These are phyloP conservation scores for Coregonus sp. DNA, from an alignment of 2,797 vertebrate genomes.

Conservation along the genomic window DNA sequence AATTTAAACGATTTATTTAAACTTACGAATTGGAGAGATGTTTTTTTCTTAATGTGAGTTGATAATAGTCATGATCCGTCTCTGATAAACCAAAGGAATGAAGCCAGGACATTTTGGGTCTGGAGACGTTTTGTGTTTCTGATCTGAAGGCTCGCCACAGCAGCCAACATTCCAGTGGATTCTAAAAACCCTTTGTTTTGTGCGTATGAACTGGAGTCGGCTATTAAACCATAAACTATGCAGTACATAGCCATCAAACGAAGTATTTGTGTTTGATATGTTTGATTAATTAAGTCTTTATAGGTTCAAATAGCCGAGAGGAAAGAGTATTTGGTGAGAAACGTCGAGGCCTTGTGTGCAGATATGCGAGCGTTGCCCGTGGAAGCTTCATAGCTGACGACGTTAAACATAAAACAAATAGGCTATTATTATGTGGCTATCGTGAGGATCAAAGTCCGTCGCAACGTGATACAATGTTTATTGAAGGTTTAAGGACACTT, in stretches of 20 bases:
- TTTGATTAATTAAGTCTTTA: constrained; percentile 48
- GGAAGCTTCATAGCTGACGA: constrained; percentile 58
- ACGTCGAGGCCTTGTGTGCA: constrained; percentile 72
- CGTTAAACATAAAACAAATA: constrained; percentile 49
- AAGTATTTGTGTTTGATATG: constrained; percentile 41
- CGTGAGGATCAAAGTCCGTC: constrained; percentile 39
- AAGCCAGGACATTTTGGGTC: constrained; percentile 7
- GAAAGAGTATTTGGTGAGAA: constrained; percentile 35
- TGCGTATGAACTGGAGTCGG: constrained; percentile 67
- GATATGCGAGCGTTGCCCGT: constrained; percentile 59
- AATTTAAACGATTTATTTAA: constrained; percentile 59
- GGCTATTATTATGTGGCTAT: constrained; percentile 49
- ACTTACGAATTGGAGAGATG: constrained; percentile 55
- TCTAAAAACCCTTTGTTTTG: constrained; percentile 74
- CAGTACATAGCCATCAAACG: constrained; percentile 61
- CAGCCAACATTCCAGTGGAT: constrained; percentile 75
- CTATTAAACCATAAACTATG: constrained; percentile 68
- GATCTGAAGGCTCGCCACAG: constrained; percentile 48
- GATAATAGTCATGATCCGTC: constrained; percentile 20
- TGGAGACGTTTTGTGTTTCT: constrained; percentile 50
- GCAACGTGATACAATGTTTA: constrained; percentile 29
- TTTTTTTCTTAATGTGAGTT: constrained; percentile 53
- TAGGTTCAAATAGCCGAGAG: constrained; percentile 54
- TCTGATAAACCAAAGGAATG: constrained; percentile 23
- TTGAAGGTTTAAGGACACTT: constrained; percentile 29